Conservation (phyloP, 1,140 invertebrate species). For the Stratiolaelaps scimitus region DNA sequence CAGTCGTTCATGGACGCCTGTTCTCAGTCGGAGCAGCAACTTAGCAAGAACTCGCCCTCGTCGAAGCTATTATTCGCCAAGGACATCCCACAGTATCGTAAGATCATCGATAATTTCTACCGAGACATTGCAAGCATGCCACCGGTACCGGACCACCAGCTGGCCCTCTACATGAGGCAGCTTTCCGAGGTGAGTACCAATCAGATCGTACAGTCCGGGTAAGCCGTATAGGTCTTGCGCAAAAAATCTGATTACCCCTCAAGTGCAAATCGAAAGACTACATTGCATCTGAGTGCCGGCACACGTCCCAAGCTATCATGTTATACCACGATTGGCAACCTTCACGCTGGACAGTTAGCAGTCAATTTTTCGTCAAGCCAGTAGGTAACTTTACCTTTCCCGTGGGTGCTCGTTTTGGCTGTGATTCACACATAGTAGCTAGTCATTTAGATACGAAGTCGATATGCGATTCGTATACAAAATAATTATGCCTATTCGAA, state of each 20-base stretch:
- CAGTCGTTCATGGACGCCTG: slow-evolving; percentile 40
- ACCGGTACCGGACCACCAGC: slow-evolving; percentile 36
- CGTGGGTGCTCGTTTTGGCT: not conserved
- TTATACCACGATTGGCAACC: too few relatives aligned
- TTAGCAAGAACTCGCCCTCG: slow-evolving; percentile 39
- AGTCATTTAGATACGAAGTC: not conserved
- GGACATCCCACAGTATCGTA: slow-evolving; percentile 38
- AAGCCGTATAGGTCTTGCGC: too few relatives aligned
- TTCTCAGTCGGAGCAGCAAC: slow-evolving; percentile 31
- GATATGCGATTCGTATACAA: slow-evolving; percentile 12
- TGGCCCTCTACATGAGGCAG: slow-evolving; percentile 37
- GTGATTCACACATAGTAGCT: not conserved
- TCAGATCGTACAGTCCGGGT: not conserved
- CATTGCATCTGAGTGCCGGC: too few relatives aligned
- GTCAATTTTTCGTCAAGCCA: too few relatives aligned
- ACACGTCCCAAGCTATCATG: too few relatives aligned
- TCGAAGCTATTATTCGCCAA: slow-evolving; percentile 40
- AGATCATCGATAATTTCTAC: slow-evolving; percentile 37
- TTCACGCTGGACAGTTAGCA: too few relatives aligned
- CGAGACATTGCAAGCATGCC: slow-evolving; percentile 36
- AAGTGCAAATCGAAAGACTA: too few relatives aligned
- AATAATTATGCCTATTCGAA: slow-evolving; percentile 15
- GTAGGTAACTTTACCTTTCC: too few relatives aligned
- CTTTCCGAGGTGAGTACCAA: slow-evolving; percentile 35
- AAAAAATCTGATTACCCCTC: too few relatives aligned